Percentiles rank a stretch among this genome's conserved stretches.
Evolutionary conservation across 2,797 vertebrate species (phyloP).

Genomic region (Apodemus agrarius): DNA sequence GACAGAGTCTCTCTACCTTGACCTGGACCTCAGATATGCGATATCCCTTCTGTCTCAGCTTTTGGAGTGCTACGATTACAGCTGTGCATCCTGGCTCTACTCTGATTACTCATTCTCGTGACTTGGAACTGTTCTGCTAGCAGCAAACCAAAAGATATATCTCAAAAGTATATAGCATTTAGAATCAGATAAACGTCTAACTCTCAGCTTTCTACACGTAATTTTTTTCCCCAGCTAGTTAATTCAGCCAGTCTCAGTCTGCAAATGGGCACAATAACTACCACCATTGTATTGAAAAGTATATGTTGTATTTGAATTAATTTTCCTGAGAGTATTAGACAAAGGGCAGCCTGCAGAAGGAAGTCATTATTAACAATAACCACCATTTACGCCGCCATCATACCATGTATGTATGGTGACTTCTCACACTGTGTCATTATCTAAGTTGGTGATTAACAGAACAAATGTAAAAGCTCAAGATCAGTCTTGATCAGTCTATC

Average conservation of each 20-base stretch:
- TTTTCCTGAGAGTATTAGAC: background rate
- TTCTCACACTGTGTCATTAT: background rate
- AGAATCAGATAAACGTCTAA: background rate
- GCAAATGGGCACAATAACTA: background rate
- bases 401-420: background rate
- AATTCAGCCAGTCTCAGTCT: background rate
- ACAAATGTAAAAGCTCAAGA: background rate
- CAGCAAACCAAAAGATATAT: background rate
- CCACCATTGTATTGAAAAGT: background rate
- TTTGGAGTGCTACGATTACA: background rate
- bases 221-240: background rate
- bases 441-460: background rate
- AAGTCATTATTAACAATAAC: background rate
- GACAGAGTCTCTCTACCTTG: background rate
- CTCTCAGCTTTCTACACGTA: background rate
- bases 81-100: background rate
- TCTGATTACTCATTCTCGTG: background rate
- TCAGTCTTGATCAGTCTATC: background rate
- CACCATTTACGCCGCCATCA: background rate
- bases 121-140: background rate
- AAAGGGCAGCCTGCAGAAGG: background rate
- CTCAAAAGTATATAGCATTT: background rate
- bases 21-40: background rate
- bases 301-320: background rate
- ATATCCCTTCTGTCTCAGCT: background rate